Evolutionary conservation across 2,797 vertebrate genomes (phyloP).

Genomic region (Aldrovandia affinis): DNA sequence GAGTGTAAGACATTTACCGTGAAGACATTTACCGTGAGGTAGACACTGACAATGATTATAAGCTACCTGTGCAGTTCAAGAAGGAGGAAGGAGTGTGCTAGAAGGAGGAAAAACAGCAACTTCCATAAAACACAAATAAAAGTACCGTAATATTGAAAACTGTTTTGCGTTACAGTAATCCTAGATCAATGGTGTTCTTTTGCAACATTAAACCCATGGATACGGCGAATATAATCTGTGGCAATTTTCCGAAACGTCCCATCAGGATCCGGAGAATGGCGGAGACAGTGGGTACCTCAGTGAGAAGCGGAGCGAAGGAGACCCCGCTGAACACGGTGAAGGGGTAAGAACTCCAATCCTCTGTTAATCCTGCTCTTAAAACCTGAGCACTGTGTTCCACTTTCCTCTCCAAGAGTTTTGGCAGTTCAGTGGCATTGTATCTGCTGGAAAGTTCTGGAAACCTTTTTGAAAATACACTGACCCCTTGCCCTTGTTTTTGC

Average conservation of each 20-base stretch:
- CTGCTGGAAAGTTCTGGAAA: background rate
- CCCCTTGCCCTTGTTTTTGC: background rate
- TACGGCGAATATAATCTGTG: background rate
- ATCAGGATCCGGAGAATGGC: conserved; percentile 86
- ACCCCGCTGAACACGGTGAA: conserved; percentile 81
- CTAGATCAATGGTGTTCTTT: background rate
- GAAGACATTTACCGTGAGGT: background rate
- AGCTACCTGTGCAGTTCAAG: background rate
- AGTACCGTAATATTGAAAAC: background rate
- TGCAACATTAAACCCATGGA: background rate
- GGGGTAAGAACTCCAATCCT: conserved; percentile 66
- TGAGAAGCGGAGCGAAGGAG: conserved; percentile 89
- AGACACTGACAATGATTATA: background rate
- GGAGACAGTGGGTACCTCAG: conserved; percentile 96
- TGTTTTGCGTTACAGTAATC: background rate
- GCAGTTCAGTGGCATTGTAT: background rate
- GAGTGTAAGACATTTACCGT: background rate
- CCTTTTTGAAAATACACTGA: background rate
- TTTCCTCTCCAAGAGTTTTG: background rate
- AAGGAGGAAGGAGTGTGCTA: background rate
- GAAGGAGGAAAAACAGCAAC: background rate
- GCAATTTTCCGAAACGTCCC: background rate
- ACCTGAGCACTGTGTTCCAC: background rate
- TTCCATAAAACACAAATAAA: background rate
- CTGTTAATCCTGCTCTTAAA: background rate